Percentiles rank a stretch among this genome's conserved stretches.
These are phyloP conservation scores for Acanthopagrus latus DNA, from an alignment of 2,797 vertebrate species.

Conservation along the genomic window DNA sequence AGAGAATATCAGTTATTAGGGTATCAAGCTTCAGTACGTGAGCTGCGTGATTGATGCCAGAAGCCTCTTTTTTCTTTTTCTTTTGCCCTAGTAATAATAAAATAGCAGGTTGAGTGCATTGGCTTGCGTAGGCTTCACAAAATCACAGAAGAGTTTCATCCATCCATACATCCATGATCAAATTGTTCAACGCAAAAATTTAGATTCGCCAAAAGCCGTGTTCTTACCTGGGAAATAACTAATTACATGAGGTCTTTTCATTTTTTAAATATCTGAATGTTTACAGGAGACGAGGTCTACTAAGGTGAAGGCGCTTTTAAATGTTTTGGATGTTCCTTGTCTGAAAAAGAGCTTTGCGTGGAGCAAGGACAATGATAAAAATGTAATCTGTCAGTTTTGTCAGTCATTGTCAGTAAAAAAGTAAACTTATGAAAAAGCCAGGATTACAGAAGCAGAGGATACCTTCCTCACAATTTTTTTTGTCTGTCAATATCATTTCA, in stretches of 20 bases:
- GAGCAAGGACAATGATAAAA: background rate
- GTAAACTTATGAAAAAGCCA: background rate
- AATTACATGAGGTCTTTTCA: background rate
- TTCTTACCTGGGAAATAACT: too few species aligned
- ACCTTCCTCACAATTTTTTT: background rate
- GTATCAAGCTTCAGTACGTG: background rate
- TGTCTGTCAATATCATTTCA: conserved; percentile 14
- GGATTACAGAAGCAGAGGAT: background rate
- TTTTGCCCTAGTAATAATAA: background rate
- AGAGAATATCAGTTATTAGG: background rate
- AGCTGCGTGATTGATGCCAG: background rate
- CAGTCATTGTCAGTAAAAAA: background rate
- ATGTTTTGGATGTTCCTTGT: background rate
- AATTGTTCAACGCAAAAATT: background rate
- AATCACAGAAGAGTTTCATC: background rate
- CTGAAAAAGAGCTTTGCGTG: background rate
- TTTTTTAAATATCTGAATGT: background rate
- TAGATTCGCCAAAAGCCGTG: background rate
- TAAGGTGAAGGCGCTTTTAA: background rate
- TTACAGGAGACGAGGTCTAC: background rate
- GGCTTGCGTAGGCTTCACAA: background rate
- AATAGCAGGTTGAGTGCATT: background rate
- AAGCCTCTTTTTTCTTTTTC: background rate
- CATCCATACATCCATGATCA: background rate
- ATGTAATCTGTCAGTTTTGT: background rate